phyloP scores from a whole-genome alignment of 2,113 vertebrate genomes.

The Myanophis thanlyinensis region DNA sequence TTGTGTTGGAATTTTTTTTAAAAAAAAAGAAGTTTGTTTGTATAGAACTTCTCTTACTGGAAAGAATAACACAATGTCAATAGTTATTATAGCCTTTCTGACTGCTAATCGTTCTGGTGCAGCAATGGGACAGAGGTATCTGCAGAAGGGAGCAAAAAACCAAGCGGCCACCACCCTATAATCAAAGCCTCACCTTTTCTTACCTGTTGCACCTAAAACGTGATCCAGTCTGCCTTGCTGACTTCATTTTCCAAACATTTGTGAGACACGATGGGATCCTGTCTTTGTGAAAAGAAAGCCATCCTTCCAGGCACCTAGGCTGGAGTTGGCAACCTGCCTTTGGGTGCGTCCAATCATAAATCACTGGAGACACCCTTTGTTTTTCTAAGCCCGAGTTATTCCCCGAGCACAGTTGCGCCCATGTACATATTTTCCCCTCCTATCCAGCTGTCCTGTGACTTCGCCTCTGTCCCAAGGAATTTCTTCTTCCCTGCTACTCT shows the following conservation, averaged over 20 bases:
- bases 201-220: neutral
- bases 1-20: neutral
- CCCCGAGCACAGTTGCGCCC: neutral
- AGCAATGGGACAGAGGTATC: neutral
- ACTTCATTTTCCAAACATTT: neutral
- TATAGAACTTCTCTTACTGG: neutral
- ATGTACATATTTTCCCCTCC: neutral
- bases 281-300: neutral
- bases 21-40: neutral
- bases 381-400: neutral
- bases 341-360: neutral
- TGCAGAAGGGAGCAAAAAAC: neutral
- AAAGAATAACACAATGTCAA: neutral
- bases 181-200: neutral
- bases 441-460: conserved; percentile 8
- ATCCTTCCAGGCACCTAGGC: neutral
- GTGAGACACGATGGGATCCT: neutral
- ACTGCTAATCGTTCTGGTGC: neutral
- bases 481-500: neutral
- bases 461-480: neutral
- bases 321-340: neutral
- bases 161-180: neutral
- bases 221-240: neutral
- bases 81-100: neutral
- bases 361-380: conserved; percentile 6